phyloP scores from a whole-genome alignment of 2,113 vertebrate genomes.

The Solea solea region DNA sequence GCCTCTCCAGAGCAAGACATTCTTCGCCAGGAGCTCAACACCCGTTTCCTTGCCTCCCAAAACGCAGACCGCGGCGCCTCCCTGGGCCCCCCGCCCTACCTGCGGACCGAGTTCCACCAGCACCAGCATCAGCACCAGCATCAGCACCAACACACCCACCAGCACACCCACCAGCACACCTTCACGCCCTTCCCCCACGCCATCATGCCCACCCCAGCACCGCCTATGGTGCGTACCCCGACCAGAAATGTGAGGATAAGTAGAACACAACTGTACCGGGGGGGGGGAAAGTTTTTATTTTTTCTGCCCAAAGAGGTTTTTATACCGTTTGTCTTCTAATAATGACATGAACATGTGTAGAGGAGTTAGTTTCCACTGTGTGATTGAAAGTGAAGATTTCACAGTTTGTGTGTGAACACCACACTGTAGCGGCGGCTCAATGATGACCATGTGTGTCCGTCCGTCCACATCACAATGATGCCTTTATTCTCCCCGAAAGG shows the following conservation, averaged over 20 bases:
- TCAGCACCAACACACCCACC: slow-evolving; percentile 94
- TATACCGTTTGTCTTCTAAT: slow-evolving; percentile 22
- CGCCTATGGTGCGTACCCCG: slow-evolving; percentile 99
- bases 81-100: slow-evolving; percentile 94
- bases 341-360: slow-evolving; percentile 26
- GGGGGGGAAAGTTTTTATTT: too few relatives aligned
- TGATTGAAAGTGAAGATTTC: slow-evolving; percentile 28
- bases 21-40: slow-evolving; percentile 97
- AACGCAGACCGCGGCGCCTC: slow-evolving; percentile 95
- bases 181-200: slow-evolving; percentile 98
- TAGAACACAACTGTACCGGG: slow-evolving; percentile 80
- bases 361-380: slow-evolving; percentile 30
- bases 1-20: slow-evolving; percentile 91
- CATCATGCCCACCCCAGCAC: slow-evolving; percentile 99
- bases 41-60: slow-evolving; percentile 96
- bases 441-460: slow-evolving; percentile 64
- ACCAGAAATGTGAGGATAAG: slow-evolving; percentile 99
- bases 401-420: slow-evolving; percentile 45
- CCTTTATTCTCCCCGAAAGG: slow-evolving; percentile 70
- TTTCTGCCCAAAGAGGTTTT: not conserved
- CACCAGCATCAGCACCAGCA: slow-evolving; percentile 95
- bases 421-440: slow-evolving; percentile 30
- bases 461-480: slow-evolving; percentile 55
- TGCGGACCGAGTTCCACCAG: slow-evolving; percentile 98
- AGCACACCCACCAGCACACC: slow-evolving; percentile 99